Evolutionary conservation across 2,113 vertebrate species (phyloP).

Genomic region (Pelusios castaneus): DNA sequence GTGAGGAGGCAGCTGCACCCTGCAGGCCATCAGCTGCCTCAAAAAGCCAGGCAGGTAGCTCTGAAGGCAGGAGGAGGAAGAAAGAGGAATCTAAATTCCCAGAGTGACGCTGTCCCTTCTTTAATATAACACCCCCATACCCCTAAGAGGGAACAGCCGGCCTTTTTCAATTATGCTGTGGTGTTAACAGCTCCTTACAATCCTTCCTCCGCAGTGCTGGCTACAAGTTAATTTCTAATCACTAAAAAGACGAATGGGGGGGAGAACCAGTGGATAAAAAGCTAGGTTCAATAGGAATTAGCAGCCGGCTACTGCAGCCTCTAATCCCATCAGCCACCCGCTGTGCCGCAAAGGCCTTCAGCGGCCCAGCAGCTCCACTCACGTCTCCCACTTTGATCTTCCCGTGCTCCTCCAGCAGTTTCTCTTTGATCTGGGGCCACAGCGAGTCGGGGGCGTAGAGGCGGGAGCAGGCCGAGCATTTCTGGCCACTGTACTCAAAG

Average conservation of each 20-base stretch:
- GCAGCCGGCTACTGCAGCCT: conserved; percentile 54
- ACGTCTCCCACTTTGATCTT: conserved; percentile 91
- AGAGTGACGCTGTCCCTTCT: background rate
- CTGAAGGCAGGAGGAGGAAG: too few relatives aligned
- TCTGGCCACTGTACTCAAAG: conserved; percentile 95
- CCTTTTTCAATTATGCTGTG: conserved; percentile 42
- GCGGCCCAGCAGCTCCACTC: conserved; percentile 71
- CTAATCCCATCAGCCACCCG: conserved; percentile 78
- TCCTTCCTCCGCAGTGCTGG: background rate
- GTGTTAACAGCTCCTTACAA: background rate
- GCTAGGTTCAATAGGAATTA: conserved; percentile 67
- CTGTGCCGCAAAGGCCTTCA: conserved; percentile 70
- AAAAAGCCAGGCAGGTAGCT: background rate
- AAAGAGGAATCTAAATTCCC: background rate
- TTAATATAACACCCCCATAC: background rate
- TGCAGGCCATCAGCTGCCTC: rapidly evolving
- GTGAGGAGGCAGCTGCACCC: background rate
- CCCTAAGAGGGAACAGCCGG: background rate
- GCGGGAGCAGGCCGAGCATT: conserved; percentile 96
- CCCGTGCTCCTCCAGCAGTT: conserved; percentile 84
- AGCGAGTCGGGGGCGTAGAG: conserved; percentile 88
- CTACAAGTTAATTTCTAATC: conserved; percentile 66
- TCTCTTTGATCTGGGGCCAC: conserved; percentile 89
- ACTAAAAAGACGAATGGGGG: background rate
- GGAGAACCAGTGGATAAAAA: conserved; percentile 47